Evolutionary conservation across 2,888 invertebrate genomes (phyloP), one percentile per base, ranked within the genome.

Genomic region (Asteroscopus sphinx): DNA sequence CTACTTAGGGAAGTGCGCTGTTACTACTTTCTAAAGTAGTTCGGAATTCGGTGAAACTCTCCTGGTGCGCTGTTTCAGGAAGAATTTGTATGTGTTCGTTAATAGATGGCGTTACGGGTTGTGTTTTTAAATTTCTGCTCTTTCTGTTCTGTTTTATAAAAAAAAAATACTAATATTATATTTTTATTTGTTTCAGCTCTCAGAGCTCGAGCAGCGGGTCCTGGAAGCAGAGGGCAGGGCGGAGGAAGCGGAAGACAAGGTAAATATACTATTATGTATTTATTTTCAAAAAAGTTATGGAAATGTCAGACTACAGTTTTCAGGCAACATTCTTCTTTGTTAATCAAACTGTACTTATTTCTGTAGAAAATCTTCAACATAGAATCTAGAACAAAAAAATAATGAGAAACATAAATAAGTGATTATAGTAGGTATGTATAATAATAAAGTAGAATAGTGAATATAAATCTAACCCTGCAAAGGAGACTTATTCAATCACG

Each of bases 181-280:
- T 59, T 58, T 63, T 66, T 77, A 72, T 80, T 90, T 90, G 87
- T 97, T 96, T 68, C 96, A 98, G 98, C 96, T 98, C 94, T 97
- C 98, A 90, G 98, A 98, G 95, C 95, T 98, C 94, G 98, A 98
- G 93, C 97, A 98, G 88, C 96, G 98, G 82, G 98, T 98, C 87
- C 95, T 98, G 92, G 98, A 98, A 92, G 98, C 98, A 79, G 98
- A 98, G 94, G 96, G 97, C 80, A 95, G 98, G 81, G 98, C 98
- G 48, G 98, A 98, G 87, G 98, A 98, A 92, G 98, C 98, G 67
- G 98, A 98, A 93, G 98, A 98, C 93, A 98, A 98, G 97, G 98
- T 98, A 95, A 92, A 13, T 39, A 32, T 21, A 8, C 3, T 11
- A 11, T n/a, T 21, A 9, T 28, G 15, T n/a, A 7, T 21, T 21